Base-by-base conservation (phyloP, 2,113 vertebrate genomes). In the Pagrus major region DNA sequence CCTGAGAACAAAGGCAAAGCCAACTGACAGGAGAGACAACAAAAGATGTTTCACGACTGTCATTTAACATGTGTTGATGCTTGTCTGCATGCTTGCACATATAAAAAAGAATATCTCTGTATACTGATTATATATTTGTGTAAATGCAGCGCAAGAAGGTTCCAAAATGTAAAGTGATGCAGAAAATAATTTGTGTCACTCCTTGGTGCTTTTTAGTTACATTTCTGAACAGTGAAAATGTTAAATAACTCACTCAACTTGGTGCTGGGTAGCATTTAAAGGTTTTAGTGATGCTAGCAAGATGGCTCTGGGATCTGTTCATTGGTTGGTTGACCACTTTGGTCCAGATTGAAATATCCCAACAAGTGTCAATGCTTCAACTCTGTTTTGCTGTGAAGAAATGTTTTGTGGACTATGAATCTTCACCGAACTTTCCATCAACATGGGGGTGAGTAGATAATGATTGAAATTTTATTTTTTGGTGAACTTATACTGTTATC, bases 21-120 rank as follows among this genome's bases (percentile, higher is more conserved):
- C 37, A 88, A 92, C 88, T 56, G 88, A 83, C 85, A 88, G 58
- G 10, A 0, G 10, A 9, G 3, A 63, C 9, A 60, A 89, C 84
- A 85, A 81, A 79, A 55, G 63, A 65, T 46, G 63, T 47, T 25
- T 27, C 12, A 60, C 42, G 18, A 12, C 46, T 49, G 46, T 6
- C 20, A 41, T 46, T 44, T 3, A 0, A 66, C 69, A 55, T 51
- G 52, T 37, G 55, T 47, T 54, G 9, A 11, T 31, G 42, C 23
- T 14, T 25, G 70, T 37, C 39, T 66, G 64, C 54, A 33, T 39
- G 58, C 35, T 60, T 29, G 14, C 49, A 83, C 65, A 59, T 23
- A n/a, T 20, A 2, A 41, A 44, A 49, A 2, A 41, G 39, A 49
- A 31, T 11, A 39, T 42, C 2, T 5, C 9, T 55, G 52, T 29